A percentile compares a stretch with the other conserved stretches of the same genome.
Evolutionary conservation across 30 jellyfish, hydroid and myxozoan species (phyloP).

Genomic region (Aurelia aurita complex sp. Pacific): DNA sequence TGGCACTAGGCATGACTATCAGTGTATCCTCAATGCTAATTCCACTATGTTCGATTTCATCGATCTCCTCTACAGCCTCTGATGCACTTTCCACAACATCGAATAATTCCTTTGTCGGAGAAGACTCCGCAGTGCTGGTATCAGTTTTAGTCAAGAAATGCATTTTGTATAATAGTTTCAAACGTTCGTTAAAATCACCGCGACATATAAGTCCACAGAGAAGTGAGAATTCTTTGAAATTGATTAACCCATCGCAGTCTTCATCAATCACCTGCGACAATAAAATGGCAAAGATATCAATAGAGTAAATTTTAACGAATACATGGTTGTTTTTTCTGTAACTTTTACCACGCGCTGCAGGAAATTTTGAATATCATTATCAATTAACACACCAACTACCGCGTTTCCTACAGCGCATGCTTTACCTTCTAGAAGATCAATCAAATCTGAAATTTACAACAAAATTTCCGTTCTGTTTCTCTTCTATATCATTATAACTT

Average conservation of each 20-base stretch:
- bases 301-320: neutral
- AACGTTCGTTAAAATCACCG: slow-evolving; percentile 86
- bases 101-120: slow-evolving; percentile 50
- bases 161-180: slow-evolving; percentile 85
- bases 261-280: slow-evolving; percentile 82
- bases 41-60: slow-evolving; percentile 68
- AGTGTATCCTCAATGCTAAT: slow-evolving; percentile 47
- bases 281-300: neutral
- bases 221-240: slow-evolving; percentile 83
- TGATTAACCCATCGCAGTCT: slow-evolving; percentile 74
- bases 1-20: slow-evolving; percentile 47
- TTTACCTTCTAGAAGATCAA: too few relatives aligned
- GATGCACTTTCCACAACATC: slow-evolving; percentile 96
- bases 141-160: slow-evolving; percentile 78
- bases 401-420: too few relatives aligned
- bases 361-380: too few relatives aligned
- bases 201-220: slow-evolving; percentile 87
- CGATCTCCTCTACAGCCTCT: slow-evolving; percentile 75
- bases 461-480: too few relatives aligned
- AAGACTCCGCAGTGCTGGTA: slow-evolving; percentile 46
- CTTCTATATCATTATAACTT: too few relatives aligned
- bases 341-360: too few relatives aligned
- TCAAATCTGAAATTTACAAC: too few relatives aligned
- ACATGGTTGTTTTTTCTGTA: too few relatives aligned
- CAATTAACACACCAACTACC: too few relatives aligned